phyloP scores from a whole-genome alignment of 2,888 invertebrate species.

The Stegophylla sp. region DNA sequence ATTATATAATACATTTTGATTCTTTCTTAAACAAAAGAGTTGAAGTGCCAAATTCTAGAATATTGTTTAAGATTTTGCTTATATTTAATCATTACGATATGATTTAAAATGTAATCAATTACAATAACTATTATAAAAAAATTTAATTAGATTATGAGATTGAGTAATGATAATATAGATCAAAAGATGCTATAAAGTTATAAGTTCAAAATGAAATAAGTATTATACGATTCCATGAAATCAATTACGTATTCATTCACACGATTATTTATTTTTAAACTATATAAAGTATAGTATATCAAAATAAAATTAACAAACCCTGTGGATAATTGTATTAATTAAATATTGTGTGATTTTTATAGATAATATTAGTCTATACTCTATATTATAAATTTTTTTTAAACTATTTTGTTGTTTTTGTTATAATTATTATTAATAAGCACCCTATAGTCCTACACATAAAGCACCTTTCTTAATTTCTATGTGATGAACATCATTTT shows the following conservation, averaged over 20 bases:
- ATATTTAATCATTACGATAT: background rate
- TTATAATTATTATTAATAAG: background rate
- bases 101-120: background rate
- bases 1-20: slow-evolving; percentile 6
- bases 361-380: slow-evolving; percentile 18
- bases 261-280: background rate
- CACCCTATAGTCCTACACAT: slow-evolving; percentile 41
- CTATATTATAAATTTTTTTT: background rate
- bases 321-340: slow-evolving; percentile 36
- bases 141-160: background rate
- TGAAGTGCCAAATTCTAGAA: background rate
- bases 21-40: background rate
- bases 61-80: background rate
- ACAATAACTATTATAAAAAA: background rate
- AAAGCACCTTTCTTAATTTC: slow-evolving; percentile 34
- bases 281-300: background rate
- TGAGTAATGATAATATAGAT: background rate
- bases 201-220: background rate
- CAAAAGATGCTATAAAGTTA: too few species aligned
- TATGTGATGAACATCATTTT: background rate
- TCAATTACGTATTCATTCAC: background rate
- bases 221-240: too few species aligned
- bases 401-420: slow-evolving; percentile 21
- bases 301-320: slow-evolving; percentile 29
- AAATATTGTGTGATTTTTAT: slow-evolving; percentile 4